Evolutionary conservation across 2,888 invertebrate genomes (phyloP).

Genomic region (Ophion slaviceki): DNA sequence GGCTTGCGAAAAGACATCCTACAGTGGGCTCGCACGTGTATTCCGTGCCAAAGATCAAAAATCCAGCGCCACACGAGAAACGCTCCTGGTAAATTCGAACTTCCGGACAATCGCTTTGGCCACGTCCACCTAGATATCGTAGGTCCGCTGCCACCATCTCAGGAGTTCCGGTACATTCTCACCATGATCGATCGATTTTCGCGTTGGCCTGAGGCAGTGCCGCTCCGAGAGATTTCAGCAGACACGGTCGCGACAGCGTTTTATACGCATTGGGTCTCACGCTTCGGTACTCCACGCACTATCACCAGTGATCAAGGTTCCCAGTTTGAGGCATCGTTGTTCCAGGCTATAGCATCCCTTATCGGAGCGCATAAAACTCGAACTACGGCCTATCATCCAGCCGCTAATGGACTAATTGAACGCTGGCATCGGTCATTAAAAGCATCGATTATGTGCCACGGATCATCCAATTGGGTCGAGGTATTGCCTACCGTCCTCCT

Average conservation of each 20-base stretch:
- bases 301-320: slow-evolving; percentile 34
- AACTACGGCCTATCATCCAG: slow-evolving; percentile 37
- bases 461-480: slow-evolving; percentile 14
- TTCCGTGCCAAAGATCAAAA: slow-evolving; percentile 76
- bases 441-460: slow-evolving; percentile 34
- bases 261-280: slow-evolving; percentile 24
- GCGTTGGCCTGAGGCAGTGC: slow-evolving; percentile 63
- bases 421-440: slow-evolving; percentile 47
- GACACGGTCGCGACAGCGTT: slow-evolving; percentile 56
- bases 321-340: slow-evolving; percentile 35
- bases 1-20: slow-evolving; percentile 69
- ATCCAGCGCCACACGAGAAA: slow-evolving; percentile 70
- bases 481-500: slow-evolving; percentile 39
- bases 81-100: slow-evolving; percentile 64
- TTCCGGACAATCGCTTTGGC: slow-evolving; percentile 62
- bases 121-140: slow-evolving; percentile 66
- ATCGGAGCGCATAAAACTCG: slow-evolving; percentile 25
- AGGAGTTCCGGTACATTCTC: slow-evolving; percentile 59
- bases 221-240: slow-evolving; percentile 49
- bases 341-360: slow-evolving; percentile 18
- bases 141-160: slow-evolving; percentile 54
- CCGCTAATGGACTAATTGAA: slow-evolving; percentile 37
- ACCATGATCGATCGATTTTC: slow-evolving; percentile 65
- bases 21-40: slow-evolving; percentile 72
- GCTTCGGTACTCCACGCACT: slow-evolving; percentile 34